Evolutionary conservation across 2,113 vertebrate genomes (phyloP), one percentile per base, ranked within the genome.

Genomic region (Zeus faber): DNA sequence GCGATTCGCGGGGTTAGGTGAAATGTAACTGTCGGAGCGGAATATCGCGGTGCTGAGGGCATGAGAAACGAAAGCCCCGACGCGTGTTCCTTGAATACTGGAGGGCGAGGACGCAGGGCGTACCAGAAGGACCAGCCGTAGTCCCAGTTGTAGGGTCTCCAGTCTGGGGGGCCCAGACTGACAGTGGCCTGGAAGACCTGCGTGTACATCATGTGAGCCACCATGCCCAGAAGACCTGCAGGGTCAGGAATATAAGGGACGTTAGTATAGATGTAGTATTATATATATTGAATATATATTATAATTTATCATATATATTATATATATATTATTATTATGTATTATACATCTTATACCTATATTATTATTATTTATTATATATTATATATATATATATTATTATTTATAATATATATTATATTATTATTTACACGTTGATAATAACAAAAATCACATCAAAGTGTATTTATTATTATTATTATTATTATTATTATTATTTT

Each of bases 41-140:
- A 60, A 67, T 54, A 47, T 62, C 62, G 40, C 55, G 31, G 0
- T 31, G 27, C 40, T 24, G 33, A 6, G 8, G 16, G 40, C 22
- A 10, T 26, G 47, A 11, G 47, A 50, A 24, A 21, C 17, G 31
- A 37, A 52, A 47, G 33, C 22, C 20, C n/a, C 39, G 18, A 17
- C 5, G 17, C n/a, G n/a, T 20, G 8, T 6, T 33, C 26, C 5
- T 49, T n/a, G n/a, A 23, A 3, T 35, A 14, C 7, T 35, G 33
- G 33, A 1, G 31, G 31, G 2, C 8, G 9, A 1, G 7, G 4
- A 13, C 9, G 33, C 1, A 14, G 4, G 33, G 1, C 33, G 13
- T 91, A 95, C 94, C 94, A 94, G 86, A 94, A 97, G 22, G 93
- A 94, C 95, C 94, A 94, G 50, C 95, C 94, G 0, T 96, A 96